These are phyloP conservation scores for Chaetops frenatus DNA, from an alignment of 2,113 vertebrate species.

Conservation along the genomic window DNA sequence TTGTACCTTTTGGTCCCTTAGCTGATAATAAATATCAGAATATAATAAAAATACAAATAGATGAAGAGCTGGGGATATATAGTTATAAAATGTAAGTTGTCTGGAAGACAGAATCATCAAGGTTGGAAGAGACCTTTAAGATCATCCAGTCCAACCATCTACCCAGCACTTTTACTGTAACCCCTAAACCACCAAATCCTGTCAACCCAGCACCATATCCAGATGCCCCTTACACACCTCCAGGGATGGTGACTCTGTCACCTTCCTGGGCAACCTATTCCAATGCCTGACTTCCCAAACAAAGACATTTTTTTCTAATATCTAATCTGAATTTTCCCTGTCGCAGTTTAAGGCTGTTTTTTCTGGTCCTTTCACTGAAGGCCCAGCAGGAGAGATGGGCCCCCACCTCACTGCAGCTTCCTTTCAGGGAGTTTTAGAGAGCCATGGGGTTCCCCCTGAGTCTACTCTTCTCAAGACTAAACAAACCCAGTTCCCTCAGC, in stretches of 20 bases:
- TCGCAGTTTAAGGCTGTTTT: background rate
- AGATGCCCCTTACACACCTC: background rate
- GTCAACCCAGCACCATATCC: background rate
- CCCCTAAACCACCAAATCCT: background rate
- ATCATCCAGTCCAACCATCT: background rate
- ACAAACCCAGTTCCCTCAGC: background rate
- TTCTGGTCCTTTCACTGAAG: background rate
- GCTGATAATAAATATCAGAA: background rate
- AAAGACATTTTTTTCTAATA: background rate
- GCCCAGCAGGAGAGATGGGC: background rate
- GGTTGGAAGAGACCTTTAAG: background rate
- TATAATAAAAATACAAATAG: background rate
- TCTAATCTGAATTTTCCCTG: background rate
- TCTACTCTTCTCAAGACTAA: background rate
- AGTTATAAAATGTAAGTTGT: background rate
- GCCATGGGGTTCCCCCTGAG: too few species aligned
- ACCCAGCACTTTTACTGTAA: background rate
- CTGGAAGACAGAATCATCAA: background rate
- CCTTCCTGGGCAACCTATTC: background rate
- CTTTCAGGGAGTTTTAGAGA: background rate
- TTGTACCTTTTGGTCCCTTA: background rate
- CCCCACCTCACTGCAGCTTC: background rate
- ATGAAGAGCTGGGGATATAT: background rate
- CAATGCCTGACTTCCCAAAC: background rate
- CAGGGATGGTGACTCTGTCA: background rate